Conservation (phyloP, 2,888 invertebrate genomes). For the Anodontia alba region DNA sequence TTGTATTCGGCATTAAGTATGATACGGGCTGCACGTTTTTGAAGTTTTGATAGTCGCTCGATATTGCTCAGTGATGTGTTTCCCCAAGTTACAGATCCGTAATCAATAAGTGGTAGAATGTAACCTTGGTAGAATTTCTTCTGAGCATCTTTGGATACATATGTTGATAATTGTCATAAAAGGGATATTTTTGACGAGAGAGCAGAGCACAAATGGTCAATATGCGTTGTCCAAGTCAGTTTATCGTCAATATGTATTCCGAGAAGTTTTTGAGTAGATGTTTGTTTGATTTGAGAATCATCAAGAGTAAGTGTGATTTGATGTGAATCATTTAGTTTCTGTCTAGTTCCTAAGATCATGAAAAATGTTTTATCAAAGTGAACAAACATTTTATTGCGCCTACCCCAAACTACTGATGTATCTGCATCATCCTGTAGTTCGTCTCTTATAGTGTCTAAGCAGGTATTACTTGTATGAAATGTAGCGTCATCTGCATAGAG, state of each 20-base stretch:
- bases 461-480: neutral
- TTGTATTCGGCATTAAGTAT: neutral
- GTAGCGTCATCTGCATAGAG: neutral
- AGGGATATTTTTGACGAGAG: neutral
- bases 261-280: neutral
- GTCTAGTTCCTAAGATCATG: neutral
- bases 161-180: neutral
- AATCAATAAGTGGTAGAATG: neutral
- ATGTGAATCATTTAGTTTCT: neutral
- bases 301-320: neutral
- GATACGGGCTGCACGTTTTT: neutral
- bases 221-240: neutral
- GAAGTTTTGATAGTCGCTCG: neutral
- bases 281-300: neutral
- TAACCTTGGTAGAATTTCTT: conserved; percentile 2
- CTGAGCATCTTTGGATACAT: neutral
- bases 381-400: neutral
- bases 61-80: neutral
- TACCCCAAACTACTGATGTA: neutral
- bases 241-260: neutral
- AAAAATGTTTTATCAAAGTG: neutral
- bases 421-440: neutral
- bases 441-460: neutral
- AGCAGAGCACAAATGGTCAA: neutral
- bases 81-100: neutral